Base-by-base conservation (phyloP, 2,888 invertebrate genomes). In the Oligia latruncula region DNA sequence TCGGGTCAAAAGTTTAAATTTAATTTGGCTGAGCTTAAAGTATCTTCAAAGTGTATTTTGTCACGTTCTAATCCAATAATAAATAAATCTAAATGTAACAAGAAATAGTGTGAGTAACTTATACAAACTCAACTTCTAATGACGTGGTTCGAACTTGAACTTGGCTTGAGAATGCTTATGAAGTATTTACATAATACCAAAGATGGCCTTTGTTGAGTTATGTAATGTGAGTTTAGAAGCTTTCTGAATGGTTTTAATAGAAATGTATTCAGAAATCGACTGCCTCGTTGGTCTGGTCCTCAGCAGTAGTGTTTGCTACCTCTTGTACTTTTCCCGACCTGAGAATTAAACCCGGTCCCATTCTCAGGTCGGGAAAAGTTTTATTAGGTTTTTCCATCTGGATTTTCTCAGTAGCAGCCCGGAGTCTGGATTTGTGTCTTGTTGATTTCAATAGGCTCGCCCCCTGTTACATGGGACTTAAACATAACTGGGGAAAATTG, bases 31-130 rank as follows among this genome's bases (percentile, higher is more conserved):
- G 43, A 60, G 52, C 70, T 80, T 74, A 71, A 84, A 84, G 74
- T 81, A 58, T 68, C 60, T 67, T 67, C 40, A 58, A 81, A 80
- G 62, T 73, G 67, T 78, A 84, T 77, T 67, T 81, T 81, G 82
- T 82, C 70, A 78, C 52, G 49, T 64, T 82, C 29, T 82, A 78
- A 84, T 84, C 75, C 58, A 40, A 70, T 75, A 75, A 87, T 84
- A 81, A 84, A 84, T 81, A 81, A 84, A 84, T 78, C 68, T 66
- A 70, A 84, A 84, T 74, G 66, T 68, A 78, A 74, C 62, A 76
- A 64, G 77, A 66, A 71, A 72, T 79, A 74, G 23, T 65, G 40
- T 40, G 11, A 71, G 49, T 35, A 52, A 65, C 35, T 77, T 62
- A n/a, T 58, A 58, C 55, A 70, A 52, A 76, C 52, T 64, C 13